Conservation (phyloP, 2,888 invertebrate species). For the Trimorus sp. region DNA sequence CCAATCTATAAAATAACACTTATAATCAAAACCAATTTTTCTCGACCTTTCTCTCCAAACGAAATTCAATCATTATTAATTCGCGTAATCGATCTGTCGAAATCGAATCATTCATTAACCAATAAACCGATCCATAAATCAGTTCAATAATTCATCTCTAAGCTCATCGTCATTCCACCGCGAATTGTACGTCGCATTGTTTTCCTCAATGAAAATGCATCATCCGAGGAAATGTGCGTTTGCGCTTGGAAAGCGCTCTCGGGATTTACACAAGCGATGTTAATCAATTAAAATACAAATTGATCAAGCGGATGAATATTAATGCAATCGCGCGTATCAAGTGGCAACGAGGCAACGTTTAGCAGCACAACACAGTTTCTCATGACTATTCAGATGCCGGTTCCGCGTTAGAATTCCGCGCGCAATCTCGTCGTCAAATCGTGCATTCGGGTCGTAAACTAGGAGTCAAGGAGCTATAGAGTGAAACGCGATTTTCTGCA, state of each 20-base stretch:
- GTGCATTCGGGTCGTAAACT: slow-evolving; percentile 46
- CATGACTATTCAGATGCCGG: slow-evolving; percentile 47
- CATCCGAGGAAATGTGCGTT: no score
- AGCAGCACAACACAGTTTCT: slow-evolving; percentile 37
- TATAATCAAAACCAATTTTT: no score
- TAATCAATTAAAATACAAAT: slow-evolving; percentile 56
- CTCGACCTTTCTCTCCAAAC: no score
- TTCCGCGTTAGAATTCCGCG: slow-evolving; percentile 38
- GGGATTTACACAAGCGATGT: slow-evolving; percentile 21
- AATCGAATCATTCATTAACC: no score
- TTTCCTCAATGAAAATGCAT: no score
- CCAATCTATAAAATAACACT: no score
- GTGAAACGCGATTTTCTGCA: slow-evolving; percentile 10
- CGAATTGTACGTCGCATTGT: no score
- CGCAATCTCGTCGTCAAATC: slow-evolving; percentile 37
- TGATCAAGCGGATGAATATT: slow-evolving; percentile 52
- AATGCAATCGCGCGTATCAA: slow-evolving; percentile 42
- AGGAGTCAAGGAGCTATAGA: slow-evolving; percentile 24
- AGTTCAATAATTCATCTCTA: no score
- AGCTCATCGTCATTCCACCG: no score
- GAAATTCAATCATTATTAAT: no score
- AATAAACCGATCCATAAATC: no score
- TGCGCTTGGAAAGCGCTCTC: neutral
- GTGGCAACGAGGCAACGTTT: slow-evolving; percentile 51
- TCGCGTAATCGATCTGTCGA: no score